Percentiles rank a stretch among this genome's conserved stretches.
Conservation (phyloP, 2,113 vertebrate genomes). For the Nipponia nippon region DNA sequence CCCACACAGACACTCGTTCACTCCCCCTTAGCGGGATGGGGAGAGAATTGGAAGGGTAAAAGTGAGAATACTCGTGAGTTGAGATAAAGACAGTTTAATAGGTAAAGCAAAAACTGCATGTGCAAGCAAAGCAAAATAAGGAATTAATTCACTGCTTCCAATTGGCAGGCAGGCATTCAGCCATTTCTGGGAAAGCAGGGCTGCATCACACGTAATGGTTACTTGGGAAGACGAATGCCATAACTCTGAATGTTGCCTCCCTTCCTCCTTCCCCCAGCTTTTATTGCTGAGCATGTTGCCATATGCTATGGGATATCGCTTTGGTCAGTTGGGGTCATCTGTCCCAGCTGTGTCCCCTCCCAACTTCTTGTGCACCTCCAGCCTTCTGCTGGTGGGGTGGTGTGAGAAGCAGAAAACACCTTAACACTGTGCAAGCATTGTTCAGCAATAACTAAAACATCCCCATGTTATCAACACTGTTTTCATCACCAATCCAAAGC, state of each 20-base stretch:
- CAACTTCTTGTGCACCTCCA: accelerated
- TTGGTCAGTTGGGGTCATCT: not conserved
- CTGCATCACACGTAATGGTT: accelerated
- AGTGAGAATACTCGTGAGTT: not conserved
- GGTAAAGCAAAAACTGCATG: not conserved
- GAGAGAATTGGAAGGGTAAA: not conserved
- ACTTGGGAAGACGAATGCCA: not conserved
- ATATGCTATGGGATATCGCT: not conserved
- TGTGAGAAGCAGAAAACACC: not conserved
- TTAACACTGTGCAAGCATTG: not conserved
- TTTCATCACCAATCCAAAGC: not conserved
- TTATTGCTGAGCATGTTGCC: not conserved
- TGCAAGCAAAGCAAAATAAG: not conserved
- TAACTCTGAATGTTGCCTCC: not conserved
- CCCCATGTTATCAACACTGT: not conserved
- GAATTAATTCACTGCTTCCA: not conserved
- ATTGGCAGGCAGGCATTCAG: not conserved
- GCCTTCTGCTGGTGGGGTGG: not conserved
- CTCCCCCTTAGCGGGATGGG: no score
- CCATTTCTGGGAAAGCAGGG: no score
- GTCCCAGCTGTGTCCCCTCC: not conserved
- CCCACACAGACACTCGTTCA: not conserved
- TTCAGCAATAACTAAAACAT: not conserved
- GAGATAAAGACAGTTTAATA: not conserved
- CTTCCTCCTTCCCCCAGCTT: not conserved